A percentile compares a stretch with the other conserved stretches of the same genome.
Evolutionary conservation across 2,113 vertebrate species (phyloP).

Genomic region (Erpornis zantholeuca): DNA sequence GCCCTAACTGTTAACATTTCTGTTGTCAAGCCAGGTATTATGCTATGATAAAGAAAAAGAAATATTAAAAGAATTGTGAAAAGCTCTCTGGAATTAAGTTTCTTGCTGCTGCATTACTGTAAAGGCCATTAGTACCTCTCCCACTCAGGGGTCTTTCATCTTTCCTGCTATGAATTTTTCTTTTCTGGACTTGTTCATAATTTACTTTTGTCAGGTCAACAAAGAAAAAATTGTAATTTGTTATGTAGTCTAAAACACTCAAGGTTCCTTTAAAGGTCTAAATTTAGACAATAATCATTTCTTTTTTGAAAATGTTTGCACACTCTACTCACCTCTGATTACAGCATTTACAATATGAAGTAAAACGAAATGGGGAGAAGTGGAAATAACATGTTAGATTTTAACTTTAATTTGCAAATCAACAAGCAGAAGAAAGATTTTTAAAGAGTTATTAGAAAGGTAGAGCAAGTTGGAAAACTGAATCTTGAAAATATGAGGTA

Average conservation of each 20-base stretch:
- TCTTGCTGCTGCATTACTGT: constrained; percentile 63
- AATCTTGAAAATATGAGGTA: not conserved
- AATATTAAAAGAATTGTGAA: constrained; percentile 62
- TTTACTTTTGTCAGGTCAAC: not conserved
- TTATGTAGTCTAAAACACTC: not conserved
- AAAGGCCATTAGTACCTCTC: constrained; percentile 50
- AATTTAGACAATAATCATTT: not conserved
- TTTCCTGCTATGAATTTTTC: constrained; percentile 17
- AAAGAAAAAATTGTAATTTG: not conserved
- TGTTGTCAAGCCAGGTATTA: constrained; percentile 72
- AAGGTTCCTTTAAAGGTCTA: not conserved
- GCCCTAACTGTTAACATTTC: constrained; percentile 70
- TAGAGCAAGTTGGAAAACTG: not conserved
- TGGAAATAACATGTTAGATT: not conserved
- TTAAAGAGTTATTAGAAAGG: not conserved
- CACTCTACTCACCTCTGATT: not conserved
- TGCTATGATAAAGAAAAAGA: constrained; percentile 64
- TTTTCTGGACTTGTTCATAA: not conserved
- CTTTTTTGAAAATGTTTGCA: not conserved
- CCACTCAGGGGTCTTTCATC: constrained; percentile 56
- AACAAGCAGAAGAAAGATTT: not conserved
- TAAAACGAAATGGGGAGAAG: not conserved
- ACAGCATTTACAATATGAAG: not conserved
- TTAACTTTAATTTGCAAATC: not conserved
- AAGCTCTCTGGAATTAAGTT: constrained; percentile 61